Base-by-base conservation (phyloP, 2,113 vertebrate genomes). In the Guaruba guarouba region DNA sequence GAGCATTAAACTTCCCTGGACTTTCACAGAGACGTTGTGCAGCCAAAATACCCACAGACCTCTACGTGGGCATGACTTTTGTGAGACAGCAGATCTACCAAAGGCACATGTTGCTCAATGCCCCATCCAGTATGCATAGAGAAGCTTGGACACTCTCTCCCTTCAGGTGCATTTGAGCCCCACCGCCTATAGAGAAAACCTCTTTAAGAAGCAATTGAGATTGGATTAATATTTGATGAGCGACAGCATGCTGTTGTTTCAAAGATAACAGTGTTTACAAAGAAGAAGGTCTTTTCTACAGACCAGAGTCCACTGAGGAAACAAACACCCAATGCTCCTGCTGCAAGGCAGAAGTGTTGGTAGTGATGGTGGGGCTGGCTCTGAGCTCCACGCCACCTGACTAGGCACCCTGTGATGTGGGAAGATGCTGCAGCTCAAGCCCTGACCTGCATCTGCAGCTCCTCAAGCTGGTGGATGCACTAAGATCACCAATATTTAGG, bases 211-310 rank as follows among this genome's bases (percentile, higher is more conserved):
- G 88, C 74, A 29, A 41, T 61, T 92, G 89, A 92, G 78, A 49
- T 51, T 46, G 46, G 76, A 93, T 95, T 90, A 96, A 96, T 95
- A 95, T 92, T 95, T 92, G 89, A 94, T 92, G 92, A 96, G 75
- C 1, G 3, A 80, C 83, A 87, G 51, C 7, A 25, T 69, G 82
- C 44, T 84, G 71, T 51, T 83, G 85, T 55, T 78, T 90, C 75
- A 41, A 74, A 94, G 92, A 82, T 64, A 86, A 91, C 61, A 37
- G 17, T 69, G 67, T 86, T 95, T 91, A 82, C 54, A 54, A 88
- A 43, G 57, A 84, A 44, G 68, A 79, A 80, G 77, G 78, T 55
- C 52, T 80, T 82, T 69, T 85, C 71, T 74, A 63, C 69, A 6
- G 35, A 76, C 43, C 0, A 0, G 27, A 59, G 57, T 51, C 43